Conservation (phyloP, 37 sponge, comb jelly and placozoan species). For the Ianthella basta region DNA sequence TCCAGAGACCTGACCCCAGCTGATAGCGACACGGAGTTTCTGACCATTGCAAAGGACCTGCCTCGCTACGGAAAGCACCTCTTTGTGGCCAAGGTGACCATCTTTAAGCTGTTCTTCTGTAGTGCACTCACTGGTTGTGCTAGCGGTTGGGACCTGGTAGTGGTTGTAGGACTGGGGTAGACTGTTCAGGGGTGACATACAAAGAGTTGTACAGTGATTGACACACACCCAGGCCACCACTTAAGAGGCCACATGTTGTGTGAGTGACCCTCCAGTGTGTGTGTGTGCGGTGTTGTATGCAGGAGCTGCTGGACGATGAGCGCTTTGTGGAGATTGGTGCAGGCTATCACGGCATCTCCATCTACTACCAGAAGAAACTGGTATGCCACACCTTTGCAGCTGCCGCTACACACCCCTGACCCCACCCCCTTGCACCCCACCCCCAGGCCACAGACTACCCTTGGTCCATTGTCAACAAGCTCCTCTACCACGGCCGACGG, state of each 20-base stretch:
- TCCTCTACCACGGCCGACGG: constrained; percentile 64
- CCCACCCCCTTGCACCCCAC: background rate
- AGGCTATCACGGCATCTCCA: background rate
- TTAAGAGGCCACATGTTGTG: background rate
- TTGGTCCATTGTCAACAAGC: constrained; percentile 66
- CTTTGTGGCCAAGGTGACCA: constrained; percentile 50
- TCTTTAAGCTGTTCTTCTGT: no score
- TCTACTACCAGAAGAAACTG: constrained; percentile 24
- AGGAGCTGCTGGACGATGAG: background rate
- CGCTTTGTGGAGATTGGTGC: constrained; percentile 12
- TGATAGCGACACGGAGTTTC: constrained; percentile 72
- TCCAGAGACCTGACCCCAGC: constrained; percentile 54
- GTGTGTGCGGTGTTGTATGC: background rate
- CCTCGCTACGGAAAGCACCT: constrained; percentile 74
- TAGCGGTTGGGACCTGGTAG: no score
- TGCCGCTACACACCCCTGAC: background rate
- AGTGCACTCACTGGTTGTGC: no score
- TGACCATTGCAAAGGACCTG: constrained; percentile 55
- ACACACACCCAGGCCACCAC: no score
- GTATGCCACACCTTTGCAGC: background rate
- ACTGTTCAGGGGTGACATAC: no score
- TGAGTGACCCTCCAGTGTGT: background rate
- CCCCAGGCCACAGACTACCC: constrained; percentile 36
- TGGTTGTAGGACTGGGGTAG: no score
- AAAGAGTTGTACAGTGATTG: no score